Evolutionary conservation across 2,888 invertebrate genomes (phyloP), one percentile per base, ranked within the genome.

Genomic region (Cordilura impudica): DNA sequence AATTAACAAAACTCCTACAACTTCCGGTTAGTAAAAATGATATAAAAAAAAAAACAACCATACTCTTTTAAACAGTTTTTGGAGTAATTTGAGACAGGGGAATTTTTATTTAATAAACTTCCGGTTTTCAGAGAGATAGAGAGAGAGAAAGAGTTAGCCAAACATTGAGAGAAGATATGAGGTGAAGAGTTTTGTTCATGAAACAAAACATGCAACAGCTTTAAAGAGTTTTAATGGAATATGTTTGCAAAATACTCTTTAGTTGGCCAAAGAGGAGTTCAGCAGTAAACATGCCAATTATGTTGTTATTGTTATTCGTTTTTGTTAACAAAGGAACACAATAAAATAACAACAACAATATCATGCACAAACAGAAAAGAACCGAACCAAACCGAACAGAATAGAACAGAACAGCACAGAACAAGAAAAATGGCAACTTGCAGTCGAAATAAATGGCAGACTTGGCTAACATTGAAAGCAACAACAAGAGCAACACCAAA

Each of bases 121-220:
- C 77, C 72, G 77, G 29, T 78, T 73, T 53, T 45, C 49, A 60
- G 47, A 39, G n/a, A 18, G 21, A 47, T 21, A 61, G 21, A 26
- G 47, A 49, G 12, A 31, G n/a, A 12, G 2, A 31, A n/a, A 61
- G 19, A 14, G 29, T 29, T 14, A 56, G 29, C 4, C 35, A 35
- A 35, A n/a, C n/a, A n/a, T n/a, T n/a, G 35, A 23, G 10, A 19
- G 14, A 39, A 18, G 18, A 29, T 31, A 12, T 54, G 31, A 1
- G 21, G 10, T 31, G 0, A 49, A 39, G 35, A 39, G 35, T 12
- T 39, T 39, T 39, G 8, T 14, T 23, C 12, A 51, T 14, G 7
- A 51, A 26, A n/a, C n/a, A 23, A 26, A 7, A 21, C 65, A 66
- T 70, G 74, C 74, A 74, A 74, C 78, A 78, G 65, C 61, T 49